A percentile compares a stretch with the other conserved stretches of the same genome.
These are phyloP conservation scores for Irena cyanogastra DNA, from an alignment of 2,113 vertebrate genomes.

Conservation along the genomic window DNA sequence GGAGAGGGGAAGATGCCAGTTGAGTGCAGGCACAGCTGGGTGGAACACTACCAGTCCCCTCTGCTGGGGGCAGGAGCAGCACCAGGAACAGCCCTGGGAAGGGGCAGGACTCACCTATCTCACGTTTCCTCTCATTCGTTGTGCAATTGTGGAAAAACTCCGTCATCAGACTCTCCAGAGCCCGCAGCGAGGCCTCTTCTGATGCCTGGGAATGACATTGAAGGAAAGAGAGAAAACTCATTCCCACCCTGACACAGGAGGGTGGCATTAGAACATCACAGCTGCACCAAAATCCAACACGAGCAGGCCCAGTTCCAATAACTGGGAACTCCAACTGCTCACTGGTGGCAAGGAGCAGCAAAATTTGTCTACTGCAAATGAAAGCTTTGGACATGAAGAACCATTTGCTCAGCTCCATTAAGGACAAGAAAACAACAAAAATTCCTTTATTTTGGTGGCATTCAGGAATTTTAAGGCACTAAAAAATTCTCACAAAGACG, in stretches of 20 bases:
- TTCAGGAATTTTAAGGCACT: not conserved
- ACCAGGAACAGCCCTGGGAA: not conserved
- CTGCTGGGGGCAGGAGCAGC: not conserved
- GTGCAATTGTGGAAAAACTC: constrained; percentile 98
- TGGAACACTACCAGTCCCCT: not conserved
- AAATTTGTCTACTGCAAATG: too few relatives aligned
- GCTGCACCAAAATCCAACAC: not conserved
- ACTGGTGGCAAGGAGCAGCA: not conserved
- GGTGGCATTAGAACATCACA: not conserved
- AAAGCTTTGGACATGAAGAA: not conserved
- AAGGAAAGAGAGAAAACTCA: not conserved
- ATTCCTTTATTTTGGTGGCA: not conserved
- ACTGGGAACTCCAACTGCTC: not conserved
- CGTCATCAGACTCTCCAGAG: constrained; percentile 93
- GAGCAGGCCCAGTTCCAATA: not conserved
- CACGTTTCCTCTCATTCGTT: constrained; percentile 93
- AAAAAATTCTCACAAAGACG: not conserved
- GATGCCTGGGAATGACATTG: constrained; percentile 78
- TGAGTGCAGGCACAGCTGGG: not conserved
- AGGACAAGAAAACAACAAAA: not conserved
- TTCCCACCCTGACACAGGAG: not conserved
- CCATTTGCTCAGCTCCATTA: not conserved
- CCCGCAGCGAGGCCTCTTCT: constrained; percentile 89
- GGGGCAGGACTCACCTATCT: constrained; percentile 83
- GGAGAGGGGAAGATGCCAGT: not conserved